Percentiles rank a stretch among this genome's conserved stretches.
These are phyloP conservation scores for Molothrus aeneus DNA, from an alignment of 2,797 vertebrate species.

Conservation along the genomic window DNA sequence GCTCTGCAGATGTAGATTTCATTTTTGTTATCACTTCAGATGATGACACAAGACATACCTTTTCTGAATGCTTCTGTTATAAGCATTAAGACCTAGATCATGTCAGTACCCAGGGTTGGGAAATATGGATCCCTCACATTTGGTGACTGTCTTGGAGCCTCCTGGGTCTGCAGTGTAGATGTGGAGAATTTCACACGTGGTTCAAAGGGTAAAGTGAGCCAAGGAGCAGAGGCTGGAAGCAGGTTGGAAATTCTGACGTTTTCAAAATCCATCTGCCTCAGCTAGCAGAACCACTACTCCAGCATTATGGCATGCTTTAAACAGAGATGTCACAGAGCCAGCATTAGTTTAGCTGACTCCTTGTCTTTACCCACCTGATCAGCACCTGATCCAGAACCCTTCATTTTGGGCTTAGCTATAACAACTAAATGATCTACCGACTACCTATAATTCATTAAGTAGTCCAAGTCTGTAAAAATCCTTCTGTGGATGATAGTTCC, in stretches of 20 bases:
- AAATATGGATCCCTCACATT: not conserved
- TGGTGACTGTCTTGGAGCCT: not conserved
- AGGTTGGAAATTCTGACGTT: not conserved
- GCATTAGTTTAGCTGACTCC: not conserved
- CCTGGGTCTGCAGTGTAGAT: not conserved
- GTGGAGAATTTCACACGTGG: not conserved
- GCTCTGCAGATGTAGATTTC: slow-evolving; percentile 8
- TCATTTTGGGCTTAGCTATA: not conserved
- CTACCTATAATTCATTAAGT: not conserved
- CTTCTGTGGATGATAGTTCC: not conserved
- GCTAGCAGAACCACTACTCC: not conserved
- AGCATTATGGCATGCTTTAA: not conserved
- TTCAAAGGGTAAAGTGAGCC: not conserved
- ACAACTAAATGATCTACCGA: not conserved
- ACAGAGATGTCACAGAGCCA: not conserved
- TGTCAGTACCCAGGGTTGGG: accelerated
- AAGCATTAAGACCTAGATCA: not conserved
- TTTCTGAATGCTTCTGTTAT: not conserved
- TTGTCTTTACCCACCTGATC: not conserved
- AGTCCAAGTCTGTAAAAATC: not conserved
- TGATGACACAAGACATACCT: not conserved
- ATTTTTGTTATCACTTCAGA: slow-evolving; percentile 5
- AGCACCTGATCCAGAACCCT: not conserved
- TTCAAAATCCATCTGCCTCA: not conserved
- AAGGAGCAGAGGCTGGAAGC: not conserved